Evolutionary conservation across 2,888 invertebrate species (phyloP), one percentile per base, ranked within the genome.

Genomic region (Xiphydria camelus): DNA sequence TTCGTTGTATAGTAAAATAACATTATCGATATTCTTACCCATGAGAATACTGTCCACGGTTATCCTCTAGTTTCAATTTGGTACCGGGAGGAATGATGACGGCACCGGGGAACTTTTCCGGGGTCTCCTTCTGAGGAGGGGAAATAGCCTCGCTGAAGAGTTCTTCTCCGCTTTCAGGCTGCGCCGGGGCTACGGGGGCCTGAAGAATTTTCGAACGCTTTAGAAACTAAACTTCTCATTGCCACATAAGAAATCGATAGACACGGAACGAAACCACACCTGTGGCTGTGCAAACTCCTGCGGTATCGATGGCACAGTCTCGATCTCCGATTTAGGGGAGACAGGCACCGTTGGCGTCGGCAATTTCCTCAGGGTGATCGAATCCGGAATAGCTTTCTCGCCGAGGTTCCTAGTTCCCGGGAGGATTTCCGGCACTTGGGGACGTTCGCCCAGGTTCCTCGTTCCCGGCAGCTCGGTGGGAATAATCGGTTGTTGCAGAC

Each of bases 351-450:
- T n/a, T 12, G 12, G 29, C 1, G 1, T 12, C 2, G 15, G 23
- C 2, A 23, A 21, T 38, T 26, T 45, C 25, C 21, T 34, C 9
- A 26, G 4, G 6, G 42, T 40, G 1, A 57, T 32, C 4, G 36
- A 20, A 20, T 60, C 58, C n/a, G 68, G 66, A 2, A 67, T 59
- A 4, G 59, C 45, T 32, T 70, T 70, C 33, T 68, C 69, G 2
- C 49, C 56, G 3, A 68, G 42, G 49, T 70, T 70, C 1, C 31
- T 45, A 1, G 41, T 47, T 0, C 67, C 67, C 0, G 59, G 66
- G 7, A 62, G 42, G 4, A 25, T n/a, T 0, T 15, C n/a, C 14
- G 43, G 45, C 6, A 63, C 2, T 20, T 60, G 59, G 4, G 48
- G 18, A n/a, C 51, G 61, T 37, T 69, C 70, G 2, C 49, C 35